Conservation (phyloP, 1,140 invertebrate species). For the Rhopalosiphum maidis region DNA sequence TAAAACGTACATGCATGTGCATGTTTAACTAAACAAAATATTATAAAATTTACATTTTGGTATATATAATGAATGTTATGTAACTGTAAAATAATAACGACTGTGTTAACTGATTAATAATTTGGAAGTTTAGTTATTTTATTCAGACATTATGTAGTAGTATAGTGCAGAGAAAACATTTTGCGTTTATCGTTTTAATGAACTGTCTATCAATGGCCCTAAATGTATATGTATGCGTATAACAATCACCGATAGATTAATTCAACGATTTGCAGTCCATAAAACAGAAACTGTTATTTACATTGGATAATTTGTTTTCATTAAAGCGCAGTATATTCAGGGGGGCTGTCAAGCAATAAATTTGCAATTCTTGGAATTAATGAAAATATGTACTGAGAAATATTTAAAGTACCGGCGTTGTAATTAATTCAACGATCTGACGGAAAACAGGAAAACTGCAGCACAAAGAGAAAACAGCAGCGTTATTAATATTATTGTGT, state of each 20-base stretch:
- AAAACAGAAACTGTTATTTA: constrained; percentile 6
- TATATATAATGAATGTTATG: background rate
- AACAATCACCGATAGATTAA: background rate
- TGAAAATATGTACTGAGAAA: constrained; percentile 18
- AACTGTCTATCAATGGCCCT: background rate
- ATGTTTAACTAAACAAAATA: background rate
- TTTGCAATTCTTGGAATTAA: background rate
- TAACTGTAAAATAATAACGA: background rate
- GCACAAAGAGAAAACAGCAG: background rate
- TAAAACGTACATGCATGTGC: background rate
- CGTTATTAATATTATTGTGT: background rate
- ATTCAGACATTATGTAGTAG: background rate
- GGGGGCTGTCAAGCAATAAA: background rate
- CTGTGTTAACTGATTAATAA: background rate
- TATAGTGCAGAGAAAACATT: background rate
- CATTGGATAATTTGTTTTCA: background rate
- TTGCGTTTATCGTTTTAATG: background rate
- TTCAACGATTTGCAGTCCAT: constrained; percentile 1
- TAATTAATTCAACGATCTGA: background rate
- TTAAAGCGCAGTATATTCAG: background rate
- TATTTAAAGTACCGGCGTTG: background rate
- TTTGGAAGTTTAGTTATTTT: background rate
- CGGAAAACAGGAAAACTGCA: background rate
- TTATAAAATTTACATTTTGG: background rate
- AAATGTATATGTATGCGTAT: background rate